phyloP scores from a whole-genome alignment of 64 coral and sea anemone species.

The Platygyra sinensis region DNA sequence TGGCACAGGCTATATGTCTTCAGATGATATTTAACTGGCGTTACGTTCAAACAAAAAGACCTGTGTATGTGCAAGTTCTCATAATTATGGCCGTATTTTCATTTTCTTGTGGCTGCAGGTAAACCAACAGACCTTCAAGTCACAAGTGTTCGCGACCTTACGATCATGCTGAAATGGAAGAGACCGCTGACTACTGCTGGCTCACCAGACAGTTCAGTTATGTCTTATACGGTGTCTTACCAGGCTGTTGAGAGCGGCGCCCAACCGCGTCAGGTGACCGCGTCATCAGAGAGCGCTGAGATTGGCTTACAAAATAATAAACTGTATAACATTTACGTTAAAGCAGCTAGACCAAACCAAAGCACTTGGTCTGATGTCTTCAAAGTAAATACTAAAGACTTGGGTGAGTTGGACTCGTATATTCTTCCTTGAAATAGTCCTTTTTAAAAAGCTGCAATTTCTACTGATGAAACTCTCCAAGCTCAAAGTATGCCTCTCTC shows the following conservation, averaged over 20 bases:
- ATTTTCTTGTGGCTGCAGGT: neutral
- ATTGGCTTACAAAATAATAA: neutral
- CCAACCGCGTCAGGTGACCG: neutral
- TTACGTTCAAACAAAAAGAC: no score
- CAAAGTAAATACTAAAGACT: neutral
- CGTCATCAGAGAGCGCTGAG: neutral
- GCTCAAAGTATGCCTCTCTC: no score
- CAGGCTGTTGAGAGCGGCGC: neutral
- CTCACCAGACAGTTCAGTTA: neutral
- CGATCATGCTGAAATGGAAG: constrained; percentile 3
- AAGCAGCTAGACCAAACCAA: neutral
- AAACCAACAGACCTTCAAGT: constrained; percentile 39
- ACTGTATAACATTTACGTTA: constrained; percentile 4
- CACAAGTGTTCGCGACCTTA: neutral
- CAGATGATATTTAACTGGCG: no score
- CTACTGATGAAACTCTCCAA: no score
- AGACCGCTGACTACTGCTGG: constrained; percentile 1
- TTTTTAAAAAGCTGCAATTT: no score
- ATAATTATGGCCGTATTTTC: neutral
- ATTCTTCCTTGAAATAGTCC: no score
- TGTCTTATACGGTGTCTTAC: neutral
- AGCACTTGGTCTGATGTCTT: neutral
- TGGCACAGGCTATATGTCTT: no score
- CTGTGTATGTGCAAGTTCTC: neutral
- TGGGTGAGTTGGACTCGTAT: constrained; percentile 5